Base-by-base conservation (phyloP, 2,113 vertebrate species). In the Petaurus breviceps region DNA sequence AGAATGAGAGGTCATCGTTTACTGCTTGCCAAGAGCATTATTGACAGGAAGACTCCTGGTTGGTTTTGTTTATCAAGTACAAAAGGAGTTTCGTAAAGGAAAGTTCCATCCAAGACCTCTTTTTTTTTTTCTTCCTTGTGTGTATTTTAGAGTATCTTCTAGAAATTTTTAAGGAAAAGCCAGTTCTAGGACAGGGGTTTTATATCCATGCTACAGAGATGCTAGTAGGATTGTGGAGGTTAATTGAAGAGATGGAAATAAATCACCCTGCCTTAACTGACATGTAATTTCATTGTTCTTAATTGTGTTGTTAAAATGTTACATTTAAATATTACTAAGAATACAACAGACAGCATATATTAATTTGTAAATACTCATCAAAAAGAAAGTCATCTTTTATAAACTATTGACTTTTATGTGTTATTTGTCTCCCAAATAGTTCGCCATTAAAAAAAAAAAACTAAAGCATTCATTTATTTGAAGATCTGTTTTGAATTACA, bases 401-500 rank as follows among this genome's bases (percentile, higher is more conserved):
- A 94, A 43, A 43, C 19, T 91, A 92, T 31, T 93, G 54, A 91
- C 89, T 97, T 97, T 50, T 49, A 90, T 47, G 90, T 90, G 47
- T 90, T 90, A 89, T 94, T 97, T 93, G 96, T 95, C 54, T 95
- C 84, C 54, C 94, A 96, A 97, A 97, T 91, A 97, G 90, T 50
- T 49, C 93, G 52, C 91, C 92, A 91, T 95, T 31, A 96, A 95
- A 96, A 96, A 91, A 49, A 49, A 49, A 49, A 2, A 49, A 49
- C 89, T 7, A 9, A 96, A 94, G 89, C n/a, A 95, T 96, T 47
- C 94, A 90, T 97, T 97, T 96, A 93, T 94, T 95, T 97, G 95
- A 93, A 97, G 55, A 97, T 31, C 89, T 95, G 94, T 95, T 91
- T 96, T 96, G 95, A 97, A 95, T 94, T 97, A 96, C 68, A 96